Percentiles rank a stretch among this genome's conserved stretches.
These are phyloP conservation scores for Erebia palarica DNA, from an alignment of 2,888 invertebrate genomes.

Conservation along the genomic window DNA sequence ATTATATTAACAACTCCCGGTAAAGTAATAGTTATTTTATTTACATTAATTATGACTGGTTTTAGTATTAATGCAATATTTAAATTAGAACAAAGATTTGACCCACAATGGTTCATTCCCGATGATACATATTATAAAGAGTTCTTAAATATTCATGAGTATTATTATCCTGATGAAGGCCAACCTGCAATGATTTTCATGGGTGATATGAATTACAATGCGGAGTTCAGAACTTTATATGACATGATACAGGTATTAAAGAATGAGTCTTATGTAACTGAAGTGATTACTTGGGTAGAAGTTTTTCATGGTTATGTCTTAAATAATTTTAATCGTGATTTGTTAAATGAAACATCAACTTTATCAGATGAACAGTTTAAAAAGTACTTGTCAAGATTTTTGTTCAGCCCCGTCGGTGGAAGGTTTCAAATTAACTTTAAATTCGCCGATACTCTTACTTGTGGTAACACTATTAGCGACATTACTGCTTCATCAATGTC, in stretches of 20 bases:
- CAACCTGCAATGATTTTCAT: conserved; percentile 85
- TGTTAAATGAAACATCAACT: conserved; percentile 70
- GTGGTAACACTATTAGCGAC: conserved; percentile 83
- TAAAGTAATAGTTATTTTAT: conserved; percentile 84
- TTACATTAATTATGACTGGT: conserved; percentile 83
- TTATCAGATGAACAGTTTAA: conserved; percentile 82
- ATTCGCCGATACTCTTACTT: conserved; percentile 82
- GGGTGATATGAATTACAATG: conserved; percentile 85
- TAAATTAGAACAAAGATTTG: conserved; percentile 88
- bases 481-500: conserved; percentile 84
- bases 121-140: conserved; percentile 85
- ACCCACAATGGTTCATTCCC: conserved; percentile 91
- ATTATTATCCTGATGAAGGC: conserved; percentile 86
- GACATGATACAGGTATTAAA: conserved; percentile 78
- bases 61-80: conserved; percentile 84
- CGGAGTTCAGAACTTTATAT: conserved; percentile 83
- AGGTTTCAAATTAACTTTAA: conserved; percentile 86
- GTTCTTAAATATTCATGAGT: conserved; percentile 80
- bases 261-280: conserved; percentile 78
- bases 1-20: conserved; percentile 85
- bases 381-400: conserved; percentile 85
- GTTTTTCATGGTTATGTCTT: conserved; percentile 85
- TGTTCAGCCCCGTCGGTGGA: conserved; percentile 86
- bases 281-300: conserved; percentile 84
- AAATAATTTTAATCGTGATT: conserved; percentile 75